Conservation (phyloP, 2,113 vertebrate genomes). For the Azemiops feae region DNA sequence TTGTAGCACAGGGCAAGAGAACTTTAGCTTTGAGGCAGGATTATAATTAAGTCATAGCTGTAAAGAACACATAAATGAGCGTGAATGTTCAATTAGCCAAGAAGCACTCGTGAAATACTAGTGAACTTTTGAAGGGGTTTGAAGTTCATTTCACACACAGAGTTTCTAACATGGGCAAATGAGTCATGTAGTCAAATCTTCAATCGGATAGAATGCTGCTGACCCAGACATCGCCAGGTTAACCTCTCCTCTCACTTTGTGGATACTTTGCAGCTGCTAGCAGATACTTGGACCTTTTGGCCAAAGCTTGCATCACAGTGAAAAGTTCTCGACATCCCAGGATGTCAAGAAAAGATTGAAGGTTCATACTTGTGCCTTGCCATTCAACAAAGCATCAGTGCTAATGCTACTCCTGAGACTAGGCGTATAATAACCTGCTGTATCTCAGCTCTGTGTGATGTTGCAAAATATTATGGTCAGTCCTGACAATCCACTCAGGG, state of each 20-base stretch:
- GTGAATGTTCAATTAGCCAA: slow-evolving; percentile 10
- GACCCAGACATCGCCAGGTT: neutral
- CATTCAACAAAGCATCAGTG: neutral
- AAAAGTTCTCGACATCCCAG: neutral
- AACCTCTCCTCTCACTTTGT: neutral
- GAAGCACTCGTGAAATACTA: neutral
- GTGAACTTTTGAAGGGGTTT: neutral
- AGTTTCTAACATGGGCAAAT: neutral
- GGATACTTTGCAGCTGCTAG: neutral
- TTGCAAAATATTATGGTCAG: neutral
- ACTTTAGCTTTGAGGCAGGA: neutral
- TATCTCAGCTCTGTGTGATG: neutral
- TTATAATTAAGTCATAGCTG: neutral
- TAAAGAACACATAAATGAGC: slow-evolving; percentile 2
- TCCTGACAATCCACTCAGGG: neutral
- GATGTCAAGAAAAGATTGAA: neutral
- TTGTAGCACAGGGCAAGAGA: neutral
- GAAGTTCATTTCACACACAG: slow-evolving; percentile 6
- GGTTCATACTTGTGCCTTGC: neutral
- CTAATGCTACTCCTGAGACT: neutral
- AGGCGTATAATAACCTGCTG: neutral
- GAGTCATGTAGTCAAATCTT: neutral
- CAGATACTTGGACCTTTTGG: neutral
- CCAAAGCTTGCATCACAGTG: neutral
- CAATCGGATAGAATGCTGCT: neutral